Base-by-base conservation (phyloP, 1,140 invertebrate species). In the Drosophila eugracilis region DNA sequence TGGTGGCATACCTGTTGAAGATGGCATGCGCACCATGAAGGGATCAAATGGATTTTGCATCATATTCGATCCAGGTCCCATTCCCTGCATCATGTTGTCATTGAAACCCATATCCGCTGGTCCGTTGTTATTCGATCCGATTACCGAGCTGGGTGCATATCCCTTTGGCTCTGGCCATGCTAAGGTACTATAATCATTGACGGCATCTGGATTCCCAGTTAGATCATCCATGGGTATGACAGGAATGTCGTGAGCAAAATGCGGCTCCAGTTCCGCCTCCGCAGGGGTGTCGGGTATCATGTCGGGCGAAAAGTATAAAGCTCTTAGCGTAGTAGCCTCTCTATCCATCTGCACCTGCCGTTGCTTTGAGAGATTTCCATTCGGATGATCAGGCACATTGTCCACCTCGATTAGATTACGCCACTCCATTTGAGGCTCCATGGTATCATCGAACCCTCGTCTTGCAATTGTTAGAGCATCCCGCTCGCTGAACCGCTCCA, bases 191-290 rank as follows among this genome's bases (percentile, higher is more conserved):
- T 95, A 96, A 84, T 97, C 96, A 76, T 95, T 95, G 17, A 96
- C 94, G 67, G 94, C 96, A 75, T 96, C 96, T 37, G 94, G 94
- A 85, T 95, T 96, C 1, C 96, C 96, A 0, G 95, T 95, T 0
- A 97, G 93, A 93, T 98, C 97, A 69, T 98, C 96, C 47, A 98
- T 92, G 4, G 97, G 97, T 92, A 99, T 98, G 5, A 94, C 92
- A 69, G 95, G 95, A 2, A 96, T 95, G 84, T 97, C 96, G 1
- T 93, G 93, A 45, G 94, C 94, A 70, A 95, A 94, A 75, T 95
- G 94, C 5, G 94, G 94, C 92, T 98, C 97, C 52, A 95, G 91
- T 72, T 98, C 97, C 1, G 97, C 96, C 92, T 98, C 97, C 28
- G 94, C 93, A 0, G 97, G 93, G 42, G 95, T 95, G 86, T 98